Base-by-base conservation (phyloP, 2,888 invertebrate genomes). In the Oxytorus armatus region DNA sequence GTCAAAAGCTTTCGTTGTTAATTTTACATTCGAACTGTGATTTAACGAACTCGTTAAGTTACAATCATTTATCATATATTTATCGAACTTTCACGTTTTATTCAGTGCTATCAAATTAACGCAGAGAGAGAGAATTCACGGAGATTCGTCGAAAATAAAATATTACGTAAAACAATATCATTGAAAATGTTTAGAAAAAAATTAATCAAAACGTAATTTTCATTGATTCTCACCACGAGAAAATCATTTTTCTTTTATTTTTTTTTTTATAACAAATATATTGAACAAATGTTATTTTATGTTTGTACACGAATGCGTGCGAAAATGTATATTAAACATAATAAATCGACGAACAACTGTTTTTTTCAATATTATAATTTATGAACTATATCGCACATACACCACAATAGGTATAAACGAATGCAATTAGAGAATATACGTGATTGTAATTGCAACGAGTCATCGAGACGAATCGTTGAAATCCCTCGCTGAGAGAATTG, bases 81-180 rank as follows among this genome's bases (percentile, higher is more conserved):
- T 5, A 36, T n/a, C n/a, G n/a, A n/a, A n/a, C 33, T 21, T 53
- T 36, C 11, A 2, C 29, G 16, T 59, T 39, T 36, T 21, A 11
- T 51, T 49, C 11, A 51, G 14, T 25, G 39, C 65, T 51, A 33
- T 8, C 29, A 42, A 18, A 61, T 61, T 44, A 61, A 53, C 33
- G 44, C 39, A 68, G 66, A 68, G 66, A 68, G 66, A 66, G 66
- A 73, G 72, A 77, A 73, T 39, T 18, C 36, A 55, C 53, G 59
- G 11, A 49, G 1, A n/a, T 65, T 53, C n/a, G 11, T 47, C n/a
- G n/a, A 29, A 3, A 57, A 55, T 39, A 11, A 25, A 53, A 44
- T n/a, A n/a, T 44, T 5, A 14, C 1, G 11, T 1, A 23, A n/a
- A 53, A 53, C 11, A 11, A 25, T 21, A 53, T 23, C 25, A 25